These are phyloP conservation scores for Luperina nickerlii DNA, from an alignment of 2,888 invertebrate species.

Conservation along the genomic window DNA sequence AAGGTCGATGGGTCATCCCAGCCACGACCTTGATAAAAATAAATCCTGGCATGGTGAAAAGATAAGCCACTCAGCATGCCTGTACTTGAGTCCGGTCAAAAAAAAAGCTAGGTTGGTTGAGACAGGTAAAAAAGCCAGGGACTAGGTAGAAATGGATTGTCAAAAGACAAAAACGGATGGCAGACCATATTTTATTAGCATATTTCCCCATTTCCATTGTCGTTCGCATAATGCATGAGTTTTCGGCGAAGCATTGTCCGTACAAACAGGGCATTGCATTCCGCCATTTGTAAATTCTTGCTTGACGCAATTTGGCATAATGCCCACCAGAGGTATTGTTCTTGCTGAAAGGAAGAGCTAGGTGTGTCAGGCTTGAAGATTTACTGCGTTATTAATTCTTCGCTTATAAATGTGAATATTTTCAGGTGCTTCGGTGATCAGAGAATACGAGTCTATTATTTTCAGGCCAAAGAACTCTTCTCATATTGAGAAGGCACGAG, in stretches of 20 bases:
- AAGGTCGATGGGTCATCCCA: too few relatives aligned
- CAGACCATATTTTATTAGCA: slow-evolving; percentile 60
- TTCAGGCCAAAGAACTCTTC: too few relatives aligned
- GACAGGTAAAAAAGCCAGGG: slow-evolving; percentile 16
- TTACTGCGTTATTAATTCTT: slow-evolving; percentile 59
- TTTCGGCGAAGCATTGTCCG: slow-evolving; percentile 71
- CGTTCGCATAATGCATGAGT: slow-evolving; percentile 70
- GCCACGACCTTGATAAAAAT: background rate
- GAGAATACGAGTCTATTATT: too few relatives aligned
- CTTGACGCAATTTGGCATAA: slow-evolving; percentile 81
- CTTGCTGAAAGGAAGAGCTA: slow-evolving; percentile 67
- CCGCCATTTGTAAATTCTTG: slow-evolving; percentile 77
- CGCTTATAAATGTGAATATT: slow-evolving; percentile 35
- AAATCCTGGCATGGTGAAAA: background rate
- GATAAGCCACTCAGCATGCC: slow-evolving; percentile 11
- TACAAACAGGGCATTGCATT: slow-evolving; percentile 70
- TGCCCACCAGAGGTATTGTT: slow-evolving; percentile 76
- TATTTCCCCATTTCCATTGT: slow-evolving; percentile 70
- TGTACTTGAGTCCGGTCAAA: slow-evolving; percentile 28
- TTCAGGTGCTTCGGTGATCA: slow-evolving; percentile 27
- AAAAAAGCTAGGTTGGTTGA: slow-evolving; percentile 6
- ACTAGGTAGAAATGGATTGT: slow-evolving; percentile 15
- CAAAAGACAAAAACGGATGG: slow-evolving; percentile 29
- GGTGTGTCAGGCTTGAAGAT: slow-evolving; percentile 69
- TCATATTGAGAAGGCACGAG: background rate